Evolutionary conservation across 2,113 vertebrate species (phyloP), one percentile per base, ranked within the genome.

Genomic region (Plotosus lineatus): DNA sequence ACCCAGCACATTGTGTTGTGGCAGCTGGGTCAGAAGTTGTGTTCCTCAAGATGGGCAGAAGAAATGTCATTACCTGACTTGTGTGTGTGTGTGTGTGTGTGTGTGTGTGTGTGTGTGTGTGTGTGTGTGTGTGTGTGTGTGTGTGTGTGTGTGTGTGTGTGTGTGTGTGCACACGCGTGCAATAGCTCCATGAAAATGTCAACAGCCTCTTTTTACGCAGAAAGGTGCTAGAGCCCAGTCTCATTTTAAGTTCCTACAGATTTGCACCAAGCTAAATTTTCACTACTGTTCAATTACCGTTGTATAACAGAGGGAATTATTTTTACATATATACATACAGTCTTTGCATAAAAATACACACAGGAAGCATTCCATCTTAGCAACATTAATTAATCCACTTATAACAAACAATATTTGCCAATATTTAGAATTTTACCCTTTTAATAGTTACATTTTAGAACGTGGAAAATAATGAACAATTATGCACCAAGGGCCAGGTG

Each of bases 31-130:
- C 48, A 58, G 78, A 86, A 31, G 69, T 46, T 53, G 38, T 17
- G 55, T 61, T 80, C 71, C 71, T 79, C 48, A 15, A 72, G 73
- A 77, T 19, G 28, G 72, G 77, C 77, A 55, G 15, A 63, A 58
- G 71, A 85, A 87, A 87, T 87, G 86, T 81, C 83, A 85, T 38
- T 76, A n/a, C 75, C 26, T 7, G 44, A 68, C 63, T 81, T 80
- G 77, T 79, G 77, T 46, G 40, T 31, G 55, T 23, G 58, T 48
- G 75, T 63, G 75, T 63, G 40, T 60, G 38, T 61, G 55, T 31
- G 46, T 40, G 69, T 42, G 55, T 31, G 28, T 60, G 60, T n/a
- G 36, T 72, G 60, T 48, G 60, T 17, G 71, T 81, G 72, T 80
- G 77, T 79, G 77, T 46, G 40, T 31, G 55, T 23, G 58, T 48